Evolutionary conservation across 2,113 vertebrate species (phyloP).

Genomic region (Trichechus manatus): DNA sequence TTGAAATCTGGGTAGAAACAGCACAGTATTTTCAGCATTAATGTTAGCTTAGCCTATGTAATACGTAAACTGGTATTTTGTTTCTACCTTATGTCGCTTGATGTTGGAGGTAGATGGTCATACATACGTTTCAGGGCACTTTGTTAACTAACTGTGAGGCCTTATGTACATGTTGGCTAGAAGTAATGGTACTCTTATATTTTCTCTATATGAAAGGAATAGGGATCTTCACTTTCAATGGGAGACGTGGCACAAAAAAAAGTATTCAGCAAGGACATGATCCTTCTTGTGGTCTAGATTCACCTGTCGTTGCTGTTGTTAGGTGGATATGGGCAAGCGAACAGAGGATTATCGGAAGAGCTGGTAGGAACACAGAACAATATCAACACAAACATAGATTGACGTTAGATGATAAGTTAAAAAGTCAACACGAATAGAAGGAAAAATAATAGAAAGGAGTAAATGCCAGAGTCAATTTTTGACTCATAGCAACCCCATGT

Average conservation of each 20-base stretch:
- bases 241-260: background rate
- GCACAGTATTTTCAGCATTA: background rate
- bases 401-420: background rate
- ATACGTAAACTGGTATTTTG: background rate
- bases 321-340: background rate
- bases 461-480: no score
- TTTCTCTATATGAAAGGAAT: background rate
- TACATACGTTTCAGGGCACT: background rate
- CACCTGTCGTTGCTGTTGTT: background rate
- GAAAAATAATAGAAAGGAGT: background rate
- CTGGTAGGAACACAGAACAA: no score
- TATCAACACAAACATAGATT: background rate
- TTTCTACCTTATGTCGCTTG: background rate
- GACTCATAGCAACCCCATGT: no score
- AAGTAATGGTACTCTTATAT: background rate
- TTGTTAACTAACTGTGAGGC: background rate
- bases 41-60: background rate
- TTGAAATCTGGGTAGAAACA: constrained; percentile 7
- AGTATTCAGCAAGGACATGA: background rate
- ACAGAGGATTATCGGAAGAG: background rate
- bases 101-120: background rate
- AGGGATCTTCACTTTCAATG: background rate
- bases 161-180: background rate
- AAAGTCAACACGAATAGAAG: background rate
- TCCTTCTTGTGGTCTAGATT: background rate